Conservation (phyloP, 2,797 vertebrate species). For the Catamblyrhynchus diadema region DNA sequence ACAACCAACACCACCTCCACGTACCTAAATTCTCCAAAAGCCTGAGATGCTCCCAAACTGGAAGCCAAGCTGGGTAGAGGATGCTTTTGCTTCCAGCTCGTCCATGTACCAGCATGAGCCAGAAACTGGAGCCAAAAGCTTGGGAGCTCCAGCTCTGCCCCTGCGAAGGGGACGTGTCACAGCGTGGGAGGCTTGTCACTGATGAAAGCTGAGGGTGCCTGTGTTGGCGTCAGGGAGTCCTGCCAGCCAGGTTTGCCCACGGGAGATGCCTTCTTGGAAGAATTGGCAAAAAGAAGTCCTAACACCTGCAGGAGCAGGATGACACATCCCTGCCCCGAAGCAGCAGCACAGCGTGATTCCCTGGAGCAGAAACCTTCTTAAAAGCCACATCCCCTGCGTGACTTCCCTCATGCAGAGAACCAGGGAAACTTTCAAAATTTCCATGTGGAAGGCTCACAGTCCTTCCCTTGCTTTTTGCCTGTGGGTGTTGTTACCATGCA, state of each 20-base stretch:
- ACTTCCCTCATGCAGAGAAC: not conserved
- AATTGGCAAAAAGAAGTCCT: not conserved
- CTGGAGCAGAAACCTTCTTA: not conserved
- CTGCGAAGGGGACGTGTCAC: not conserved
- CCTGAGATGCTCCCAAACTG: not conserved
- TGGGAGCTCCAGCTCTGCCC: not conserved
- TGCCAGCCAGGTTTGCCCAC: conserved; percentile 24
- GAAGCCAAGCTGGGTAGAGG: not conserved
- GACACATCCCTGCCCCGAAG: not conserved
- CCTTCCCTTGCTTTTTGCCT: not conserved
- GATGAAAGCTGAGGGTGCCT: not conserved
- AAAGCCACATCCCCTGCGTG: not conserved
- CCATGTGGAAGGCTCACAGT: not conserved
- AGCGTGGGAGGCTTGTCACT: not conserved
- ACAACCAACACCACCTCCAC: not conserved
- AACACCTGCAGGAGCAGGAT: not conserved
- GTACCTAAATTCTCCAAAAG: not conserved
- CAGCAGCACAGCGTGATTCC: not conserved
- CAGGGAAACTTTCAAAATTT: not conserved
- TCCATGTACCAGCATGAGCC: not conserved
- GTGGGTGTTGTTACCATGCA: not conserved
- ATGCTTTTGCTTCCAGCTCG: not conserved
- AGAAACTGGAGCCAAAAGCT: not conserved
- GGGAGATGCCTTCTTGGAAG: not conserved
- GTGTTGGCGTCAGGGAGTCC: not conserved